Evolutionary conservation across 1,140 invertebrate species (phyloP).

Genomic region (Atopsyche davidsoni): DNA sequence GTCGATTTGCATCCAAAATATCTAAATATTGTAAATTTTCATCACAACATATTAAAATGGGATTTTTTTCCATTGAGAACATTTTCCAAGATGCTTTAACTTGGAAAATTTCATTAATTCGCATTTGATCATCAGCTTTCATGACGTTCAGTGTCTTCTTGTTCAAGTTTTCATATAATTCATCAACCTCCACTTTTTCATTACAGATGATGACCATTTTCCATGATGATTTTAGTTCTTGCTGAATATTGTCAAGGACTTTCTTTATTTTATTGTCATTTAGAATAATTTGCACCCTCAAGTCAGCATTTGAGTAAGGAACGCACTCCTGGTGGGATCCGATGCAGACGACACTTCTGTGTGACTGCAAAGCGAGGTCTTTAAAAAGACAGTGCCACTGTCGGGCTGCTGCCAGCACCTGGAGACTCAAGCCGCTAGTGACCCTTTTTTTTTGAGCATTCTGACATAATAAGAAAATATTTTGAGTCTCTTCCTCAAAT

Average conservation of each 20-base stretch:
- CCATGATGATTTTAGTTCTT: no score
- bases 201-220: constrained; percentile 40
- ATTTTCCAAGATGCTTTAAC: constrained; percentile 28
- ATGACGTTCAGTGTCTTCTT: no score
- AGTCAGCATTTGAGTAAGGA: constrained; percentile 39
- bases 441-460: no score
- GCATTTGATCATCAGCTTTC: no score
- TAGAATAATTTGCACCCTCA: constrained; percentile 34
- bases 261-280: background rate
- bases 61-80: constrained; percentile 32
- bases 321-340: constrained; percentile 42
- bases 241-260: no score
- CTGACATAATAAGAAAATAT: no score
- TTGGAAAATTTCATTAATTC: no score
- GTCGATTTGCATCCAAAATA: constrained; percentile 37
- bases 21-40: constrained; percentile 41
- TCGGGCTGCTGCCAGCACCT: constrained; percentile 32
- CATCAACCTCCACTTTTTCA: constrained; percentile 39
- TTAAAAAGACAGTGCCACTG: constrained; percentile 40
- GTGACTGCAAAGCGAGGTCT: constrained; percentile 35
- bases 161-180: no score
- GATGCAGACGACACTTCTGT: constrained; percentile 39
- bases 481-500: no score
- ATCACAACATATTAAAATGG: constrained; percentile 41
- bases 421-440: no score